Evolutionary conservation across 2,888 invertebrate genomes (phyloP).

Genomic region (Dione vanillae): DNA sequence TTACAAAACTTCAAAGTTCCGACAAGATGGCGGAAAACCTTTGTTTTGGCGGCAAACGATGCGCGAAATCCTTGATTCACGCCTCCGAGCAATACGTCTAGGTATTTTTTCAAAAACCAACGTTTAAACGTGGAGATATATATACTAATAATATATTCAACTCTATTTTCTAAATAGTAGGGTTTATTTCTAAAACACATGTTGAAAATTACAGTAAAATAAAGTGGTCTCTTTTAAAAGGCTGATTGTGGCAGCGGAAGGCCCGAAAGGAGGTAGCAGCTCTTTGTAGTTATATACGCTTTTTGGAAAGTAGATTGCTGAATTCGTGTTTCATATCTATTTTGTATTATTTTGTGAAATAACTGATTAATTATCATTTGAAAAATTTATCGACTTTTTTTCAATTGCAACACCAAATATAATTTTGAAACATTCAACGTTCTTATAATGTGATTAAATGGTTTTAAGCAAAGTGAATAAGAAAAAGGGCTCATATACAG

Average conservation of each 20-base stretch:
- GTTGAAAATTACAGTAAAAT: constrained; percentile 14
- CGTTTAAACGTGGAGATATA: not conserved
- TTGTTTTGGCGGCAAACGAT: constrained; percentile 62
- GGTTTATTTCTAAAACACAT: constrained; percentile 2
- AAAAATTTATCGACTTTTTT: not conserved
- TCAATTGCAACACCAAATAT: not conserved
- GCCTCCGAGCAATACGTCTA: constrained; percentile 58
- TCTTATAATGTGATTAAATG: no score
- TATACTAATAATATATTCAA: constrained; percentile 14
- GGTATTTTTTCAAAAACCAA: constrained; percentile 42
- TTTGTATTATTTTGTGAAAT: not conserved
- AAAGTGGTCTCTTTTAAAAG: constrained; percentile 55
- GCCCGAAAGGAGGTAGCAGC: constrained; percentile 46
- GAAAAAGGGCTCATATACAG: no score
- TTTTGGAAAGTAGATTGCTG: constrained; percentile 50
- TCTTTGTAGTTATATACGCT: constrained; percentile 51
- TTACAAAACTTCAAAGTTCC: constrained; percentile 36
- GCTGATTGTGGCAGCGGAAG: constrained; percentile 63
- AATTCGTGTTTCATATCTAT: constrained; percentile 47
- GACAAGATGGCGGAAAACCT: constrained; percentile 54
- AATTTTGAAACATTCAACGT: not conserved
- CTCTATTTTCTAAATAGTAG: constrained; percentile 16
- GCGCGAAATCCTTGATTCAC: constrained; percentile 62
- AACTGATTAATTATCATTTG: not conserved
- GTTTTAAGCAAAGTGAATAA: no score